Evolutionary conservation across 2,797 vertebrate genomes (phyloP).

Genomic region (Pteropus rufus): DNA sequence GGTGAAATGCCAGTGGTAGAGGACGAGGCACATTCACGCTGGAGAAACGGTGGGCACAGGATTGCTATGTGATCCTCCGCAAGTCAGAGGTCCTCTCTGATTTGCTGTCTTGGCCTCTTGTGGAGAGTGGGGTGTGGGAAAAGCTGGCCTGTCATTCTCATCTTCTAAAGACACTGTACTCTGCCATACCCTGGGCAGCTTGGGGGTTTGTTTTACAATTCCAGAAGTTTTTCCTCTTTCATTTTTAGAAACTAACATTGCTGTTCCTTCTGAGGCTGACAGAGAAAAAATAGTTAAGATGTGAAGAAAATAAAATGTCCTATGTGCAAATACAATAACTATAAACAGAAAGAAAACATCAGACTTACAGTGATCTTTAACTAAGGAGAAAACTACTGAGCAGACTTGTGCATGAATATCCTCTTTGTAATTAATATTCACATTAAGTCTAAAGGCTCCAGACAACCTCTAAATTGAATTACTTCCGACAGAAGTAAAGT

Average conservation of each 20-base stretch:
- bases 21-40: background rate
- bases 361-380: slow-evolving; percentile 24
- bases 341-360: slow-evolving; percentile 22
- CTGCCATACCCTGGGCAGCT: rapidly evolving
- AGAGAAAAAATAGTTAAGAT: slow-evolving; percentile 34
- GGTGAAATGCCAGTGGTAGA: background rate
- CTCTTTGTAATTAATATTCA: slow-evolving; percentile 44
- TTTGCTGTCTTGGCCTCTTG: background rate
- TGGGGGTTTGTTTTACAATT: background rate
- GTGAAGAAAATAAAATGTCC: background rate
- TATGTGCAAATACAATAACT: background rate
- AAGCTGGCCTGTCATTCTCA: background rate
- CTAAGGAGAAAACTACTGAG: slow-evolving; percentile 26
- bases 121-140: background rate
- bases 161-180: background rate
- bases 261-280: background rate
- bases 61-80: background rate
- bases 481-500: background rate
- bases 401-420: background rate
- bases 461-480: slow-evolving; percentile 22
- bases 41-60: background rate
- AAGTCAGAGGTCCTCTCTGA: background rate
- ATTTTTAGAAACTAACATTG: background rate
- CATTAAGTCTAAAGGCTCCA: slow-evolving; percentile 7
- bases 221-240: background rate